Evolutionary conservation across 2,113 vertebrate species (phyloP), one percentile per base, ranked within the genome.

Genomic region (Variabilichromis moorii): DNA sequence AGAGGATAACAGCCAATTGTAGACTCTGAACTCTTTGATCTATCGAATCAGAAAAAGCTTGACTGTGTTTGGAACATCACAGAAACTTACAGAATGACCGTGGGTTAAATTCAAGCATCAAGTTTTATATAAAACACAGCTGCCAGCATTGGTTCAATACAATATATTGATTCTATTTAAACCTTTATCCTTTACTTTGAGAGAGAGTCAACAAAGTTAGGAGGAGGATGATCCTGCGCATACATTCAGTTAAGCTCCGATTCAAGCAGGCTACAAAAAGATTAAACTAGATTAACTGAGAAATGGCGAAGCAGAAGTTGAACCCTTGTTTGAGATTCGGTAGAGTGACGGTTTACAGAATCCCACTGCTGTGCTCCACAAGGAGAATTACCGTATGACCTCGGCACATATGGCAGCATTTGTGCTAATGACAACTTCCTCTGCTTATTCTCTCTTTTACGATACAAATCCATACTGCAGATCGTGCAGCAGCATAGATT

Each of bases 281-380:
- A 90, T 85, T 51, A 17, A 90, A 91, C 54, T 53, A 83, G 47
- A 91, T 91, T 59, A 86, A 90, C 85, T 7, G 4, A 14, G 91
- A 81, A 88, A 47, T 79, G 86, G 80, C 16, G 24, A 71, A 79
- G 86, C 55, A 80, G 57, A 89, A 81, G 10, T 92, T 88, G 86
- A 90, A 76, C 54, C 91, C 19, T 51, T 16, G 17, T 88, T 63
- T 86, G 90, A 76, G 73, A 83, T 82, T 82, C 33, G 47, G 78
- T 66, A 19, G 53, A 76, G 17, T 8, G 83, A 61, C 47, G 51
- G 80, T 88, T 87, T 85, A 88, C 42, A 89, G 86, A 85, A 82
- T 79, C 57, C 28, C 51, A 16, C 26, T 42, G 83, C 76, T 73
- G 16, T 61, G 57, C 47, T 86, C 33, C 83, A 42, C 54, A 8